These are phyloP conservation scores for Crossocerus cetratus DNA, from an alignment of 2,888 invertebrate genomes.

Conservation along the genomic window DNA sequence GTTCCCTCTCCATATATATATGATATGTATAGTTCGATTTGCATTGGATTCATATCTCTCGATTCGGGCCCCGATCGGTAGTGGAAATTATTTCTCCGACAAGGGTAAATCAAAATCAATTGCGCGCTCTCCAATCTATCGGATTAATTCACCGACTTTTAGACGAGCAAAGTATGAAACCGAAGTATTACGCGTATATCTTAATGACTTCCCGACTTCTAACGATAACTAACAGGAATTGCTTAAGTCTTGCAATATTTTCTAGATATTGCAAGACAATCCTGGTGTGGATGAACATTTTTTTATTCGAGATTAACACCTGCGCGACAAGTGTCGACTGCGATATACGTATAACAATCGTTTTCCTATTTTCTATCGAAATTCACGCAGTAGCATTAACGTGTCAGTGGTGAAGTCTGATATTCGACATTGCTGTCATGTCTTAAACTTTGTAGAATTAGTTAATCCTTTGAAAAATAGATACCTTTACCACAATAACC, in stretches of 20 bases:
- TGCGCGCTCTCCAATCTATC: too few species aligned
- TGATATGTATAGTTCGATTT: too few species aligned
- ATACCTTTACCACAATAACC: not conserved
- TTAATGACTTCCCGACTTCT: not conserved
- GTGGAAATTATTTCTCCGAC: too few species aligned
- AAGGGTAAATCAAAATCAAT: too few species aligned
- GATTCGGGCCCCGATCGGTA: too few species aligned
- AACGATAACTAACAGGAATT: constrained; percentile 19
- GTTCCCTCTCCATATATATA: too few species aligned
- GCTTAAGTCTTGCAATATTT: constrained; percentile 11
- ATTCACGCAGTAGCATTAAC: constrained; percentile 26
- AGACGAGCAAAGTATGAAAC: too few species aligned
- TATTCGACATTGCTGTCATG: constrained; percentile 6
- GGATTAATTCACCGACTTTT: too few species aligned
- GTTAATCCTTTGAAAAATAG: not conserved
- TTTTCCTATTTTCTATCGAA: constrained; percentile 29
- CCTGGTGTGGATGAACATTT: not conserved
- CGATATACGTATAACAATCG: constrained; percentile 16
- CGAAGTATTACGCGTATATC: constrained; percentile 8
- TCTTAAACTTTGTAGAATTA: constrained; percentile 17
- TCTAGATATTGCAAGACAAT: not conserved
- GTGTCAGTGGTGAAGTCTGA: constrained; percentile 30
- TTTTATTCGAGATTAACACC: not conserved
- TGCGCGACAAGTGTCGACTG: constrained; percentile 14
- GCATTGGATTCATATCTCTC: too few species aligned